Percentiles rank a stretch among this genome's conserved stretches.
Evolutionary conservation across 2,113 vertebrate species (phyloP).

Genomic region (Marmota monax): DNA sequence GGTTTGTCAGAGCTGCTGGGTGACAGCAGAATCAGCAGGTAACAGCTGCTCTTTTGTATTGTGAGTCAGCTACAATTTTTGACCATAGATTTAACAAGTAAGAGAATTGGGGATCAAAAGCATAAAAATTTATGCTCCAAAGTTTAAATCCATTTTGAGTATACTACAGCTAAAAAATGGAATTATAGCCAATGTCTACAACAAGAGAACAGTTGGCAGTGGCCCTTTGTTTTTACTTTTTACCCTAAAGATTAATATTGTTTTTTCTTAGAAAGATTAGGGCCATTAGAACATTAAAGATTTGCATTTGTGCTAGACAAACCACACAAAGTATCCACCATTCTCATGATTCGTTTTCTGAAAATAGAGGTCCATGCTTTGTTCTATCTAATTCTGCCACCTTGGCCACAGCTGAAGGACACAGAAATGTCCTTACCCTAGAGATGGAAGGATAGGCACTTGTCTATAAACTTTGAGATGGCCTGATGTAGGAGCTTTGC

Average conservation of each 20-base stretch:
- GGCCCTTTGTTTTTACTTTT: conserved; percentile 18
- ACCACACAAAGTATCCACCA: not conserved
- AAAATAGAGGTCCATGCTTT: not conserved
- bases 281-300: not conserved
- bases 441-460: not conserved
- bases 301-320: not conserved
- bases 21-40: not conserved
- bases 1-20: not conserved
- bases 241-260: not conserved
- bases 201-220: not conserved
- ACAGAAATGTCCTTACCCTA: not conserved
- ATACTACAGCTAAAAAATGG: not conserved
- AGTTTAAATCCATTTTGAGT: not conserved
- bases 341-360: not conserved
- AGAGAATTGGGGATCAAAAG: not conserved
- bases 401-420: not conserved
- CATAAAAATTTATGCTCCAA: not conserved
- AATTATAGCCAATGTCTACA: not conserved
- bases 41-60: not conserved
- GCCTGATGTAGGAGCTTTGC: not conserved
- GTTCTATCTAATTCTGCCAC: not conserved
- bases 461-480: not conserved
- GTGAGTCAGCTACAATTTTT: not conserved
- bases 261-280: not conserved
- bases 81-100: not conserved